These are phyloP conservation scores for Cherax destructor DNA, from an alignment of 1,140 invertebrate species.

Conservation along the genomic window DNA sequence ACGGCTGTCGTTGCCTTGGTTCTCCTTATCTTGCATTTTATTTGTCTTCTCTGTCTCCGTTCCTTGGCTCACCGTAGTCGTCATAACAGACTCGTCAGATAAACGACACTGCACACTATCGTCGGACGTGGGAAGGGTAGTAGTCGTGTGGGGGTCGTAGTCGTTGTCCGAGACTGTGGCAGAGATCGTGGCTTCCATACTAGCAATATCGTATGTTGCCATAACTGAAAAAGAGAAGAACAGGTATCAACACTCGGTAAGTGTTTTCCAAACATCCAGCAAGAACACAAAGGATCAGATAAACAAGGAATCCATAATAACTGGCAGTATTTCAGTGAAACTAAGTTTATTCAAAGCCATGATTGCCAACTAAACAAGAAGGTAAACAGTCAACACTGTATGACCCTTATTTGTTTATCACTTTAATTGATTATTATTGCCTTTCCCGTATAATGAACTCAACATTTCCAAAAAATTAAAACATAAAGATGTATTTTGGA, in stretches of 20 bases:
- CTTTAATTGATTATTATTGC: no score
- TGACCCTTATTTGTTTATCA: no score
- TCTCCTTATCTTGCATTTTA: not conserved
- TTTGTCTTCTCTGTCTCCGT: slow-evolving; percentile 11
- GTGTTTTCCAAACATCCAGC: not conserved
- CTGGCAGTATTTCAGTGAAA: no score
- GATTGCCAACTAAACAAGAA: no score
- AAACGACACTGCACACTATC: slow-evolving; percentile 61
- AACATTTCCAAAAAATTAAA: no score
- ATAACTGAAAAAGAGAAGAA: slow-evolving; percentile 30
- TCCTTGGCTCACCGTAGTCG: slow-evolving; percentile 34
- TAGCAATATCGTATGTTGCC: slow-evolving; percentile 37
- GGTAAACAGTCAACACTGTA: no score
- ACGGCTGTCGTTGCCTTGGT: not conserved
- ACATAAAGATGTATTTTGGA: no score
- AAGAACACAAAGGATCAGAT: no score
- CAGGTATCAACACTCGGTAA: not conserved
- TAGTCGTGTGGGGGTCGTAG: slow-evolving; percentile 31
- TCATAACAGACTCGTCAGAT: slow-evolving; percentile 19
- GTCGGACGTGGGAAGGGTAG: slow-evolving; percentile 50
- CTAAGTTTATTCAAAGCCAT: no score
- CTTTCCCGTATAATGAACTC: no score
- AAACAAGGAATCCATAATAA: no score
- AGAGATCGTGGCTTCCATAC: slow-evolving; percentile 55
- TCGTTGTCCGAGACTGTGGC: slow-evolving; percentile 66